Evolutionary conservation across 2,888 invertebrate species (phyloP).

Genomic region (Halictus quadricinctus): DNA sequence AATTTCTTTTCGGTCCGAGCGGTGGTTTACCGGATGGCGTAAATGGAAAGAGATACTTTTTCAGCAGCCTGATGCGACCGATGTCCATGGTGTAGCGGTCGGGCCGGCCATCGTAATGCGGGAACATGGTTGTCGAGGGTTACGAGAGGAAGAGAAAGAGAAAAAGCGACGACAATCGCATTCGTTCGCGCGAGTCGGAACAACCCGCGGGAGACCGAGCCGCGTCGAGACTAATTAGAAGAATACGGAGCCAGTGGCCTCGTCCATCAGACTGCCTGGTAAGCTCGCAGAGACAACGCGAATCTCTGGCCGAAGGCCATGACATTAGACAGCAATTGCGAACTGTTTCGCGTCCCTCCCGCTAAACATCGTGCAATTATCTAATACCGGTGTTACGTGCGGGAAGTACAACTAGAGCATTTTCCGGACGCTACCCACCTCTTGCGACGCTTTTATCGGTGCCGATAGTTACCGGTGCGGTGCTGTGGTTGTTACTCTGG

Average conservation of each 20-base stretch:
- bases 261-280: constrained; percentile 47
- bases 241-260: constrained; percentile 71
- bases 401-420: background rate
- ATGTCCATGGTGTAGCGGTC: constrained; percentile 68
- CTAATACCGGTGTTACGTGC: background rate
- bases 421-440: background rate
- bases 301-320: constrained; percentile 78
- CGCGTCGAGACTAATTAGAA: constrained; percentile 71
- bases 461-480: background rate
- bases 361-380: constrained; percentile 47
- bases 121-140: constrained; percentile 69
- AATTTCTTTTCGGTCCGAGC: background rate
- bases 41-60: constrained; percentile 32
- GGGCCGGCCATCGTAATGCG: constrained; percentile 71
- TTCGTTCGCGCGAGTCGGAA: constrained; percentile 21
- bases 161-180: constrained; percentile 10
- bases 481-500: background rate
- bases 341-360: constrained; percentile 40
- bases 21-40: background rate
- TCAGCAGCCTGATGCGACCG: constrained; percentile 71
- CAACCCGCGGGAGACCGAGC: constrained; percentile 23
- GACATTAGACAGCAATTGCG: constrained; percentile 66
- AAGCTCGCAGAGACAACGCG: constrained; percentile 35
- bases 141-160: background rate
- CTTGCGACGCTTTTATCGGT: background rate